Percentiles rank a stretch among this genome's conserved stretches.
Conservation (phyloP, 1,140 invertebrate genomes). For the Pseudomyrmex gracilis region DNA sequence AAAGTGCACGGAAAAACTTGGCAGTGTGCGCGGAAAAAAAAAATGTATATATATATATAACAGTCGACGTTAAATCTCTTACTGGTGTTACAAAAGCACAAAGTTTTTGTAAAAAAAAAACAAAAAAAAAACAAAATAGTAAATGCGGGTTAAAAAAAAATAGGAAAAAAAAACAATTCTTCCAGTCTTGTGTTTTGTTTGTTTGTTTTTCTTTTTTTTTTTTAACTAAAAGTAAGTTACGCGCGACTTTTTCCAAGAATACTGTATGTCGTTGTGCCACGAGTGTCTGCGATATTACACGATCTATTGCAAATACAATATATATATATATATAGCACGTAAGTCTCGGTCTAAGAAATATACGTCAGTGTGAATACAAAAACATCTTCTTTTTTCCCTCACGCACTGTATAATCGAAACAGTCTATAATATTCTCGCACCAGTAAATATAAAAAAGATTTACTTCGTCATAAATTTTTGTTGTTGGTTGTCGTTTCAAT, state of each 20-base stretch:
- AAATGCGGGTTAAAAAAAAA: conserved; percentile 61
- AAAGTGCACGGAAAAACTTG: conserved; percentile 67
- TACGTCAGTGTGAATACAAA: conserved; percentile 39
- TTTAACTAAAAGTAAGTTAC: conserved; percentile 56
- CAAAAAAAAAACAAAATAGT: not conserved
- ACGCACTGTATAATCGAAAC: conserved; percentile 8
- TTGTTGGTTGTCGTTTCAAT: not conserved
- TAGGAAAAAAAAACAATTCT: not conserved
- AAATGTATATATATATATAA: too few species aligned
- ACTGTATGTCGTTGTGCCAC: conserved; percentile 64
- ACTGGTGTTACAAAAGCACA: conserved; percentile 28
- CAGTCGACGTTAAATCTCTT: conserved; percentile 32
- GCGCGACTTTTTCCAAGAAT: conserved; percentile 55
- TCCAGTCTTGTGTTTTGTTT: conserved; percentile 59
- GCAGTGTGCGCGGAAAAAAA: conserved; percentile 71
- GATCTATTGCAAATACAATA: too few species aligned
- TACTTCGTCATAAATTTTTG: conserved; percentile 36
- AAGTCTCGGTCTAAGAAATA: conserved; percentile 21
- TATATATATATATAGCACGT: conserved; percentile 24
- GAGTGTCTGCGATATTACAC: conserved; percentile 20
- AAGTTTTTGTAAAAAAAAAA: conserved; percentile 6
- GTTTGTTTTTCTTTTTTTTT: too few species aligned
- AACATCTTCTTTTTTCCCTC: conserved; percentile 8
- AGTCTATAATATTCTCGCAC: conserved; percentile 34
- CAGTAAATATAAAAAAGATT: conserved; percentile 51